Percentiles rank a stretch among this genome's conserved stretches.
Conservation (phyloP, 2,797 vertebrate species). For the Takifugu ocellatus region DNA sequence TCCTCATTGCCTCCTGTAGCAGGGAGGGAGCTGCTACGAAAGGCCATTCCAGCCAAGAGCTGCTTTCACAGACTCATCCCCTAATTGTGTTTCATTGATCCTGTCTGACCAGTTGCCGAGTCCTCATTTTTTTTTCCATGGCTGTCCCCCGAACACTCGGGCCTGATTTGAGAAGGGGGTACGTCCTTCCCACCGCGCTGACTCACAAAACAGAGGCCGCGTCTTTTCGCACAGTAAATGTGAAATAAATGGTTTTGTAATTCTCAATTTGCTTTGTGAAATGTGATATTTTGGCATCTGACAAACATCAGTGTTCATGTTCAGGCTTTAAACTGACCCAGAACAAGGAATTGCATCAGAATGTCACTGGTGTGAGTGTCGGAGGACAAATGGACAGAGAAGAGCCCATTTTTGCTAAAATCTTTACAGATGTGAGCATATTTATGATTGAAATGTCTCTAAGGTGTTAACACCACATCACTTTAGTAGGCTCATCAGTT, state of each 20-base stretch:
- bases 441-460: no score
- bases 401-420: no score
- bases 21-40: conserved; percentile 28
- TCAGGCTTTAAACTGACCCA: no score
- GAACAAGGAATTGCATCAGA: no score
- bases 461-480: no score
- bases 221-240: conserved; percentile 18
- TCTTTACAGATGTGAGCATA: no score
- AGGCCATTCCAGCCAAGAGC: conserved; percentile 27
- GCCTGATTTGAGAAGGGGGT: conserved; percentile 60
- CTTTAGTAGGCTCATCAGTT: conserved; percentile 36
- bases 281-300: no score
- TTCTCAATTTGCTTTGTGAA: no score
- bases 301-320: no score
- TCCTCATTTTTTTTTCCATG: conserved; percentile 70
- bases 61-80: conserved; percentile 56
- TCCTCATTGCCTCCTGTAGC: conserved; percentile 1
- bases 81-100: conserved; percentile 82
- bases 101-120: conserved; percentile 72
- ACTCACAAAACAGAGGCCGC: conserved; percentile 34
- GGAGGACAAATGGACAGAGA: no score
- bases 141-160: conserved; percentile 50
- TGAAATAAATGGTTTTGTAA: no score
- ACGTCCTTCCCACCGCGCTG: conserved; percentile 54
- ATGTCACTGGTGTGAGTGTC: no score